phyloP scores from a whole-genome alignment of 2,797 vertebrate genomes.

The Ataeniobius toweri region DNA sequence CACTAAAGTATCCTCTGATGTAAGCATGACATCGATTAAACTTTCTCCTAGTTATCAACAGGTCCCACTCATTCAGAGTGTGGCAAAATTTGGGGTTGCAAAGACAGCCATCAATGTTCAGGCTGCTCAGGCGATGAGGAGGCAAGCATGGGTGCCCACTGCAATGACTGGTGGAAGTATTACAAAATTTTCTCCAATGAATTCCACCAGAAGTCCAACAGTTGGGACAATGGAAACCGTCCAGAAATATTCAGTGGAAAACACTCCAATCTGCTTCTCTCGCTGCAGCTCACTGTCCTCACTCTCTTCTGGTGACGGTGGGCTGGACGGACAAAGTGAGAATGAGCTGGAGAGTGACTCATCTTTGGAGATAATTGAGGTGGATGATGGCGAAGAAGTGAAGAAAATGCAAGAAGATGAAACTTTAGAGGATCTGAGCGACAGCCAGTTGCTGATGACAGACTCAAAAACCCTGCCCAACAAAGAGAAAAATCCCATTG shows the following conservation, averaged over 20 bases:
- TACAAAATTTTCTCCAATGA: conserved; percentile 82
- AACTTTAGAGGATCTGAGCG: conserved; percentile 83
- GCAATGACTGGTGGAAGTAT: conserved; percentile 84
- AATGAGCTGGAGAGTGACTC: conserved; percentile 93
- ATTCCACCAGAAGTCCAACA: conserved; percentile 73
- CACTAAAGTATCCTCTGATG: conserved; percentile 80
- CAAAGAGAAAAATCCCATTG: conserved; percentile 82
- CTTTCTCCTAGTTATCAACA: conserved; percentile 96
- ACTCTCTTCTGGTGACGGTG: conserved; percentile 90
- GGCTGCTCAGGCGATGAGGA: conserved; percentile 80
- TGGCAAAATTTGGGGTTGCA: conserved; percentile 74
- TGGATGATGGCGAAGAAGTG: conserved; percentile 82
- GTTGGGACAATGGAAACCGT: conserved; percentile 83
- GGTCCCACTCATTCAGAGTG: conserved; percentile 85
- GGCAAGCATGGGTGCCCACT: conserved; percentile 87
- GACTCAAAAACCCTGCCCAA: conserved; percentile 75
- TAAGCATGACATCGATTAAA: conserved; percentile 89
- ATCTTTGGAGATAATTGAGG: conserved; percentile 94
- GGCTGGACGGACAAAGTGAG: conserved; percentile 89
- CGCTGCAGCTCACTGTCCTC: conserved; percentile 97
- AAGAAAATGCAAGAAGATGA: conserved; percentile 77
- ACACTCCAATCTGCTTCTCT: conserved; percentile 93
- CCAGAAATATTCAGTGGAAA: conserved; percentile 91
- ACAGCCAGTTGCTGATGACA: conserved; percentile 81
- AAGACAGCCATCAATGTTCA: conserved; percentile 78